Percentiles rank a stretch among this genome's conserved stretches.
phyloP scores from a whole-genome alignment of 2,113 vertebrate species.

The Myrmecophaga tridactyla region DNA sequence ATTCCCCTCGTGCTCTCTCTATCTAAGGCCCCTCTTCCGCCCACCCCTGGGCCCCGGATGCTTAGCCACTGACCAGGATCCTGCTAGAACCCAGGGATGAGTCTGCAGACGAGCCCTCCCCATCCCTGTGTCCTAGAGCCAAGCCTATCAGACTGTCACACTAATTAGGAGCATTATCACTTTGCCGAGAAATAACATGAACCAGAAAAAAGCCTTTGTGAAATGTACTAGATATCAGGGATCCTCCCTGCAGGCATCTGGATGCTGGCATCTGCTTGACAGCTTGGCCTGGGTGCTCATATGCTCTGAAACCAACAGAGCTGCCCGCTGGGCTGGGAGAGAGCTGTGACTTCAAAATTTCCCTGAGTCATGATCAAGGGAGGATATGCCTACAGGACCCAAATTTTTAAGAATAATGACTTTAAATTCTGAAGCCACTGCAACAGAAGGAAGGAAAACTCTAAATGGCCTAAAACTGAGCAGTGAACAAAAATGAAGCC shows the following conservation, averaged over 20 bases:
- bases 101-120: neutral
- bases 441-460: neutral
- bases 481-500: neutral
- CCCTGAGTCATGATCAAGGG: rapidly evolving
- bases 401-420: neutral
- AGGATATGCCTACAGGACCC: neutral
- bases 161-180: conserved; percentile 76
- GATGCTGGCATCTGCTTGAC: neutral
- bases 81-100: neutral
- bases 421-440: conserved; percentile 34
- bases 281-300: neutral
- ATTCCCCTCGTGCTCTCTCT: conserved; percentile 77
- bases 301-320: neutral
- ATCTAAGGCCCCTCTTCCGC: conserved; percentile 61
- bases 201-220: conserved; percentile 44
- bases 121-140: neutral
- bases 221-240: neutral
- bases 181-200: conserved; percentile 37
- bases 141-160: neutral
- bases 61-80: neutral
- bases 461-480: neutral
- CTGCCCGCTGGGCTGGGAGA: neutral
- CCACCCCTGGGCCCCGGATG: neutral
- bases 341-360: neutral
- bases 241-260: neutral